A percentile compares a stretch with the other conserved stretches of the same genome.
phyloP scores from a whole-genome alignment of 2,888 invertebrate species.

The Andrena flavipes region DNA sequence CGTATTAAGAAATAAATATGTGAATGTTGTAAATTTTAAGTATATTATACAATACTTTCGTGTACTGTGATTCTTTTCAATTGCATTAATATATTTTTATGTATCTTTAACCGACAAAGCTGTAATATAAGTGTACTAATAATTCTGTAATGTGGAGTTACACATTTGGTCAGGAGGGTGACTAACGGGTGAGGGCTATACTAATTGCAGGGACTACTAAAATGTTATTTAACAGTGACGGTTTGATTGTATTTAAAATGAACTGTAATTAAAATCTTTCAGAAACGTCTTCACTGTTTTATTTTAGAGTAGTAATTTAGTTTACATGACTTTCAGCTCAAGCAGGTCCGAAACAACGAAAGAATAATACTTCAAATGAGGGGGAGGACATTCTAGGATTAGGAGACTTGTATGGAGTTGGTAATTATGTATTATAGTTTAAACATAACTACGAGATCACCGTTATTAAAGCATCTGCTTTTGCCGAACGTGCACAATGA shows the following conservation, averaged over 20 bases:
- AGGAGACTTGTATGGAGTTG: slow-evolving; percentile 29
- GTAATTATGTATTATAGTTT: slow-evolving; percentile 45
- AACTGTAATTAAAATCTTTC: slow-evolving; percentile 49
- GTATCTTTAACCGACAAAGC: slow-evolving; percentile 2
- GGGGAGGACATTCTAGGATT: slow-evolving; percentile 21
- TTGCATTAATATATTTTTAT: slow-evolving; percentile 21
- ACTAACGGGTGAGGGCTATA: slow-evolving; percentile 43
- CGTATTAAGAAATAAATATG: slow-evolving; percentile 48
- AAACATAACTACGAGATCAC: slow-evolving; percentile 13
- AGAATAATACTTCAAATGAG: slow-evolving; percentile 38
- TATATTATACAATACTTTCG: slow-evolving; percentile 41
- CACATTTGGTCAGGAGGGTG: not conserved
- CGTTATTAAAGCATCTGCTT: not conserved
- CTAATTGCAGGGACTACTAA: slow-evolving; percentile 38
- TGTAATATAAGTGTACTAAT: slow-evolving; percentile 5
- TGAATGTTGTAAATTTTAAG: slow-evolving; percentile 42
- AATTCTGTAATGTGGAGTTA: slow-evolving; percentile 16
- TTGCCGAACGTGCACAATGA: slow-evolving; percentile 9
- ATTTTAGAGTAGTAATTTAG: slow-evolving; percentile 63
- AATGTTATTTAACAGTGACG: slow-evolving; percentile 33
- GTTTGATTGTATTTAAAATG: slow-evolving; percentile 33
- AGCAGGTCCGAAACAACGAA: slow-evolving; percentile 38
- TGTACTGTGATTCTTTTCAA: slow-evolving; percentile 12
- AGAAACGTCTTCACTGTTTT: slow-evolving; percentile 44
- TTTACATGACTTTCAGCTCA: slow-evolving; percentile 66